Percentiles rank a stretch among this genome's conserved stretches.
Evolutionary conservation across 2,797 vertebrate species (phyloP).

Genomic region (Sciurus vulgaris): DNA sequence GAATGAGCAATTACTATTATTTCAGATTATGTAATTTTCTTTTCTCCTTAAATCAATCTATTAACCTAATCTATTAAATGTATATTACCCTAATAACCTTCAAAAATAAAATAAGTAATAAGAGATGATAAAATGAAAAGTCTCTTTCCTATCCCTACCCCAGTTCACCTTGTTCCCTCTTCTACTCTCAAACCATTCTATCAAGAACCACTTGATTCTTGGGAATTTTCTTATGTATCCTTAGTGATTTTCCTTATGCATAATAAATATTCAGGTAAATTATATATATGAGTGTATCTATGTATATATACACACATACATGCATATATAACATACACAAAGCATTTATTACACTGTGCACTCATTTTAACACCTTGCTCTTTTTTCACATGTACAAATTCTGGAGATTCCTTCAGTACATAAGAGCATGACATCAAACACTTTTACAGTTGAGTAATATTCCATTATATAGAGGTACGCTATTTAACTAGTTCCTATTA

Average conservation of each 20-base stretch:
- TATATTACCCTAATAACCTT: background rate
- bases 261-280: background rate
- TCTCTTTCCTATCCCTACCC: background rate
- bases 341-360: background rate
- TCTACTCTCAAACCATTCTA: background rate
- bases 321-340: background rate
- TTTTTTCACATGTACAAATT: background rate
- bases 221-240: background rate
- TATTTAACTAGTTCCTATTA: constrained; percentile 16
- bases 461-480: background rate
- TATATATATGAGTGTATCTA: background rate
- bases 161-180: background rate
- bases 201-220: background rate
- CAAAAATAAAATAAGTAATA: constrained; percentile 50
- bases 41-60: constrained; percentile 40
- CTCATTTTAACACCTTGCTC: background rate
- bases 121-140: background rate
- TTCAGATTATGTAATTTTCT: background rate
- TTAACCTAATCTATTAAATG: constrained; percentile 36
- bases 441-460: background rate
- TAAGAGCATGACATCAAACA: background rate
- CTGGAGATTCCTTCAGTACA: background rate
- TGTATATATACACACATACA: background rate
- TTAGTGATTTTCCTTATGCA: background rate
- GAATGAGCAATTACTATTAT: background rate